phyloP scores from a whole-genome alignment of 30 jellyfish, hydroid and myxozoan species.

The Mastigias papua region DNA sequence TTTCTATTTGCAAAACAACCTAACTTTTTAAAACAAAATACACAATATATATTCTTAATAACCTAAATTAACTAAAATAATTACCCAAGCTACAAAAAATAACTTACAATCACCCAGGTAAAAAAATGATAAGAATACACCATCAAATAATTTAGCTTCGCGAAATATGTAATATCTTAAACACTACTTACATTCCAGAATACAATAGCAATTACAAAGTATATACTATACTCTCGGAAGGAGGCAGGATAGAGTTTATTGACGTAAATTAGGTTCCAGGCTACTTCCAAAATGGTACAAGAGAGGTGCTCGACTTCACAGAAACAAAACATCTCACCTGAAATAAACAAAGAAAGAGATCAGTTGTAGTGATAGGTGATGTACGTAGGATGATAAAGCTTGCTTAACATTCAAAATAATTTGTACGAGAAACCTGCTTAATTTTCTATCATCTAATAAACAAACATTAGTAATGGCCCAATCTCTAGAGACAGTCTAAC shows the following conservation, averaged over 20 bases:
- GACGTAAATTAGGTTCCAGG: conserved; percentile 3
- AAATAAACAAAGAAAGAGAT: background rate
- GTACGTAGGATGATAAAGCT: background rate
- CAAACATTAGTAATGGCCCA: too few relatives aligned
- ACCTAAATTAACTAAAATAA: background rate
- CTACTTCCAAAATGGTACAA: background rate
- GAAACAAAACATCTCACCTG: background rate
- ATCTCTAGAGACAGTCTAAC: too few relatives aligned
- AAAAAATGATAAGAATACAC: background rate
- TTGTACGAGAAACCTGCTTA: too few relatives aligned
- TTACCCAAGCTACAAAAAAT: background rate
- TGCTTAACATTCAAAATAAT: too few relatives aligned
- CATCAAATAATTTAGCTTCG: background rate
- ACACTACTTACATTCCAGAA: background rate
- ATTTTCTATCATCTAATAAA: too few relatives aligned
- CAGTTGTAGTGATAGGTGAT: background rate
- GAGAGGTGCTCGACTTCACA: background rate
- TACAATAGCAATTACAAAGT: background rate
- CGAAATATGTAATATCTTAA: background rate
- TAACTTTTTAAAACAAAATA: too few relatives aligned
- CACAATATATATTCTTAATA: too few relatives aligned
- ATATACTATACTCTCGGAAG: background rate
- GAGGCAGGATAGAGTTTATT: background rate
- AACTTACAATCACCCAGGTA: background rate
- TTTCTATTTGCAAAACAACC: too few relatives aligned